These are phyloP conservation scores for Macrobrachium rosenbergii DNA, from an alignment of 1,140 invertebrate genomes.

Conservation along the genomic window DNA sequence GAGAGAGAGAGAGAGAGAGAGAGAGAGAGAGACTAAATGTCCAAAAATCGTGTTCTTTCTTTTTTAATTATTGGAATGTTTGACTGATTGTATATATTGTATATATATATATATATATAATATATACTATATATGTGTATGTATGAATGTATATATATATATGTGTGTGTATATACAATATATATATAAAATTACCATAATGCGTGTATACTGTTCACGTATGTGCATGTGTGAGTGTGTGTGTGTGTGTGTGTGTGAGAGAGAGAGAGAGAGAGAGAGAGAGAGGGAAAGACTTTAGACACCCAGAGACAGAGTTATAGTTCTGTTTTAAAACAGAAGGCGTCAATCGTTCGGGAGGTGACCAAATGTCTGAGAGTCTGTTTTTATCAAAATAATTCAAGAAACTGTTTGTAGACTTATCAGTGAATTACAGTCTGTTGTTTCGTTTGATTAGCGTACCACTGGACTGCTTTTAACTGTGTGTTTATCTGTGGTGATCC, in stretches of 20 bases:
- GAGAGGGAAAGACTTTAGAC: not conserved
- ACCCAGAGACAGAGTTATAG: not conserved
- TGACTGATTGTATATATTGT: too few relatives aligned
- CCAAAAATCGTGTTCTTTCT: too few relatives aligned
- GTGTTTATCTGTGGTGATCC: conserved; percentile 1
- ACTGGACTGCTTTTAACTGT: not conserved
- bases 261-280: conserved; percentile 32
- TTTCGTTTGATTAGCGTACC: too few relatives aligned
- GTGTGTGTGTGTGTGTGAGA: conserved; percentile 18
- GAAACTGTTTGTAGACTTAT: too few relatives aligned
- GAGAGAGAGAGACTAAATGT: too few relatives aligned
- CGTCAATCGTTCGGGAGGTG: not conserved
- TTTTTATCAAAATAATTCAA: too few relatives aligned
- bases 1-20: not conserved
- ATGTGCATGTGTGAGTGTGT: not conserved
- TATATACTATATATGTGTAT: not conserved
- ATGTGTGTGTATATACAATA: conserved; percentile 28
- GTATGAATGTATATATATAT: conserved; percentile 22
- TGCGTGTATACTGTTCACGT: conserved; percentile 14
- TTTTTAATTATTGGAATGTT: too few relatives aligned
- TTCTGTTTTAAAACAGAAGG: not conserved
- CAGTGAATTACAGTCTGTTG: too few relatives aligned
- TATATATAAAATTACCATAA: not conserved
- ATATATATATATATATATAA: not conserved
- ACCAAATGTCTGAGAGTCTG: not conserved